Conservation (phyloP, 2,888 invertebrate species). For the Platypus cylindrus region DNA sequence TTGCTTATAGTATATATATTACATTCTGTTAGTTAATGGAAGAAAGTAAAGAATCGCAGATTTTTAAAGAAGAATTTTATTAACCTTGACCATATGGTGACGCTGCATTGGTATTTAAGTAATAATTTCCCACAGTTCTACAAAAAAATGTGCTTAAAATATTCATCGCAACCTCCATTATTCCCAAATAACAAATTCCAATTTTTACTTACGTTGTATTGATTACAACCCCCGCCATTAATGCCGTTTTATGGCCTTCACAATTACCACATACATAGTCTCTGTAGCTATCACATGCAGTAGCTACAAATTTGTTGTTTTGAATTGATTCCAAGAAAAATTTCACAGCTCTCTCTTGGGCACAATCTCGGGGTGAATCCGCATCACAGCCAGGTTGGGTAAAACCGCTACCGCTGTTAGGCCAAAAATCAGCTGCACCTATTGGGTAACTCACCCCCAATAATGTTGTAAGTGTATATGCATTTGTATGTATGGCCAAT, state of each 20-base stretch:
- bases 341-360: conserved; percentile 13
- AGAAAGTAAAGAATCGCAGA: too few species aligned
- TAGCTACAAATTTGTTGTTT: conserved; percentile 6
- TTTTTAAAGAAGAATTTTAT: too few species aligned
- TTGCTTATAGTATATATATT: too few species aligned
- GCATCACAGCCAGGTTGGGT: conserved; percentile 13
- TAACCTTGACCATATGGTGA: conserved; percentile 2
- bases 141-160: not conserved
- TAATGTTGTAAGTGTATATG: too few species aligned
- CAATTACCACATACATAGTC: not conserved
- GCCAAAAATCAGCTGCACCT: conserved; percentile 12
- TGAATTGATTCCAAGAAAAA: conserved; percentile 11
- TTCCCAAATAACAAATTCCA: too few species aligned
- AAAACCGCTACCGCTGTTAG: conserved; percentile 12
- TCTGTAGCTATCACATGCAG: conserved; percentile 5
- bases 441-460: conserved; percentile 10
- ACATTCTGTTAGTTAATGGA: too few species aligned
- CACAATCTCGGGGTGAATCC: conserved; percentile 10
- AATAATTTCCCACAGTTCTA: conserved; percentile 1
- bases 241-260: too few species aligned
- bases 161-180: too few species aligned
- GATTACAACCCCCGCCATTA: too few species aligned
- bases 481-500: conserved; percentile 13
- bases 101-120: not conserved
- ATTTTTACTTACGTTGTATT: too few species aligned